Base-by-base conservation (phyloP, 2,113 vertebrate species). In the Sander lucioperca region DNA sequence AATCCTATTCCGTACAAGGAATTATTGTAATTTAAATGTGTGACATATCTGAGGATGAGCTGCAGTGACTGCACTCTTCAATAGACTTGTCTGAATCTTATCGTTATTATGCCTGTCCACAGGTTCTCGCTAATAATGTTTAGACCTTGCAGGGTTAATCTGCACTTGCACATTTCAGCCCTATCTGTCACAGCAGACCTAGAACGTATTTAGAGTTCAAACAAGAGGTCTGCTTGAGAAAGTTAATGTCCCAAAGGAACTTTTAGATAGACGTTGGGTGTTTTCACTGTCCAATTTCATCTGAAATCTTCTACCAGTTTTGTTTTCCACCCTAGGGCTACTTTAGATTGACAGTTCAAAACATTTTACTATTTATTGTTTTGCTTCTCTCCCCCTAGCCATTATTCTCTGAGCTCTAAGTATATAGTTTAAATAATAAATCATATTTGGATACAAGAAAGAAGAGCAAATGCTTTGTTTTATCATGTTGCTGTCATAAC, bases 371-470 rank as follows among this genome's bases (percentile, higher is more conserved):
- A 84, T 93, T 93, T 93, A 91, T 91, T 93, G 86, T 94, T 91
- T 90, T 77, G 77, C 81, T 80, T 84, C 69, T 59, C 69, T 50
- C 36, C 59, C 73, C 21, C 13, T 14, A 64, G 69, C 59, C 48
- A 66, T 75, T 75, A 86, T 85, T 88, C 66, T 74, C 62, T 80
- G 56, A 86, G 77, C 83, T 86, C 48, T 58, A 83, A 86, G 77
- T 87, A 53, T 79, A 80, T 62, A 45, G 86, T 89, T 80, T 94
- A 87, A 94, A 94, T 94, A 92, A 94, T 94, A 53, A 83, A 93
- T 93, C 64, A 30, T 81, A 87, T 80, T 86, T 88, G 67, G 70
- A 87, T 71, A 21, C 12, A 68, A 80, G 36, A 74, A 80, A 79
- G 63, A 53, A 57, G 51, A 69, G 62, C 63, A 61, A 82, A 30